phyloP scores from a whole-genome alignment of 2,888 invertebrate species.

The Oeneis ivallda region DNA sequence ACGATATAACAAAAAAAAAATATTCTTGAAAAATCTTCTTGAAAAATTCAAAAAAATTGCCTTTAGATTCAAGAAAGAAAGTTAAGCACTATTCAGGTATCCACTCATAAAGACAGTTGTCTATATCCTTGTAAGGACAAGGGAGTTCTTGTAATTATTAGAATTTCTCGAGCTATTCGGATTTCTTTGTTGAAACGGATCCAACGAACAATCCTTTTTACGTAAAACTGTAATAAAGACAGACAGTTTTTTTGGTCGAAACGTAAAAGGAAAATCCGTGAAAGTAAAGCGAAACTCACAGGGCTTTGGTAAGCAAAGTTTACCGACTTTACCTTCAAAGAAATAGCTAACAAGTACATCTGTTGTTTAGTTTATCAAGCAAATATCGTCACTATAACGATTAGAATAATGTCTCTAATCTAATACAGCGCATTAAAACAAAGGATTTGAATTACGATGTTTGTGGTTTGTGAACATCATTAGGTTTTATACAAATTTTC shows the following conservation, averaged over 20 bases:
- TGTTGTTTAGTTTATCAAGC: background rate
- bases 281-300: constrained; percentile 13
- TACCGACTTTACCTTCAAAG: constrained; percentile 18
- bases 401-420: background rate
- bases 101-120: too few relatives aligned
- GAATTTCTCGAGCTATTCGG: background rate
- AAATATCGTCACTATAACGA: background rate
- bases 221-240: background rate
- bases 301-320: constrained; percentile 20
- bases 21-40: too few relatives aligned
- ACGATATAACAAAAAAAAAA: too few relatives aligned
- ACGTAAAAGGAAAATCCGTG: constrained; percentile 17
- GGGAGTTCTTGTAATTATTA: too few relatives aligned
- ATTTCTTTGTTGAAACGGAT: background rate
- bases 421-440: background rate
- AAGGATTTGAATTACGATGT: constrained; percentile 9
- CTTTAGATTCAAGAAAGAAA: too few relatives aligned
- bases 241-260: constrained; percentile 17
- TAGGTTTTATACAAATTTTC: too few relatives aligned
- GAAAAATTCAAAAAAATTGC: too few relatives aligned
- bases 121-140: too few relatives aligned
- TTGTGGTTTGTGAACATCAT: constrained; percentile 4
- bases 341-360: constrained; percentile 21
- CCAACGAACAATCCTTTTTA: background rate
- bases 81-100: too few relatives aligned